Conservation (phyloP, 2,888 invertebrate genomes). For the Tridacna crocea region DNA sequence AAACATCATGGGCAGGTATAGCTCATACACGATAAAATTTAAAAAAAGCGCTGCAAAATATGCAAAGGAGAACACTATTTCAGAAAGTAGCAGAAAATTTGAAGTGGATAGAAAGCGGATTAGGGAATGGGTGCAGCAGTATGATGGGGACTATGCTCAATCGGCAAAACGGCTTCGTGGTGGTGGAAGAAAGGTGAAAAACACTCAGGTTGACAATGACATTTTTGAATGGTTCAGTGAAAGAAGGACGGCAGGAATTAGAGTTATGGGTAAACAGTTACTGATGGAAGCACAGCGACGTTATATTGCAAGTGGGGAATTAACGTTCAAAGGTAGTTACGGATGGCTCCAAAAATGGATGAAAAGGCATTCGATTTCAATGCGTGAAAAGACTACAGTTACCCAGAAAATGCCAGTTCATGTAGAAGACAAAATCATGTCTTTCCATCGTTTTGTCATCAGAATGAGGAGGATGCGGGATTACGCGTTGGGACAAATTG, state of each 20-base stretch:
- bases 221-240: constrained; percentile 37
- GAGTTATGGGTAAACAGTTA: constrained; percentile 26
- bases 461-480: background rate
- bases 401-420: constrained; percentile 31
- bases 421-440: constrained; percentile 20
- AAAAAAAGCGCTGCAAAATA: constrained; percentile 27
- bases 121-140: constrained; percentile 22
- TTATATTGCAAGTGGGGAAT: constrained; percentile 5
- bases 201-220: constrained; percentile 10
- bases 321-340: constrained; percentile 28
- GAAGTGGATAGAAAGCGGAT: constrained; percentile 26
- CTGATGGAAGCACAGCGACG: constrained; percentile 24
- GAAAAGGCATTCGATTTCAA: constrained; percentile 26
- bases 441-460: constrained; percentile 35
- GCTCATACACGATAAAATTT: constrained; percentile 23
- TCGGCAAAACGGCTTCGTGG: background rate
- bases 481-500: background rate
- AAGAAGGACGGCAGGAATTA: constrained; percentile 1
- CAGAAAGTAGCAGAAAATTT: constrained; percentile 24
- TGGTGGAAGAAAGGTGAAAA: background rate
- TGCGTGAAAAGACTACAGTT: constrained; percentile 26
- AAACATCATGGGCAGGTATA: too few relatives aligned
- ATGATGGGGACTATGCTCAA: background rate
- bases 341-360: constrained; percentile 34
- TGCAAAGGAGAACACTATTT: constrained; percentile 30